Evolutionary conservation across 1,140 invertebrate genomes (phyloP).

Genomic region (Pachyrhynchus sulphureomaculatus): DNA sequence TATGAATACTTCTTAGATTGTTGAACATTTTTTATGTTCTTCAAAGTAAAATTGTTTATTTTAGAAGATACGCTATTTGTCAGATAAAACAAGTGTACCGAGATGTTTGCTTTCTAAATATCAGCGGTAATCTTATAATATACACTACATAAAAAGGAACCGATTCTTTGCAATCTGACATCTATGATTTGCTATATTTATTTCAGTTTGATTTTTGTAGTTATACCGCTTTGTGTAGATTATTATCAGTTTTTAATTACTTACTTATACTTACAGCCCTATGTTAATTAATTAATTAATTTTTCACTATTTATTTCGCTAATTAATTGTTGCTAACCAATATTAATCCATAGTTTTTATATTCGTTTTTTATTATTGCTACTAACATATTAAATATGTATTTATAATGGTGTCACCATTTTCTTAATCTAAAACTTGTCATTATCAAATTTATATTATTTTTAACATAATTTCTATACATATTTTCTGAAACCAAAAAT

Average conservation of each 20-base stretch:
- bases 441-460: too few species aligned
- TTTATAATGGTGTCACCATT: too few species aligned
- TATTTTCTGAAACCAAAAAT: too few species aligned
- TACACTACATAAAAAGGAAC: constrained; percentile 10
- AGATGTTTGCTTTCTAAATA: not conserved
- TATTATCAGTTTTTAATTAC: constrained; percentile 2
- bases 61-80: not conserved
- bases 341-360: constrained; percentile 11
- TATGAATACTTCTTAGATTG: too few species aligned
- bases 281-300: constrained; percentile 5
- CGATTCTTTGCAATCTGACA: constrained; percentile 34
- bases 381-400: constrained; percentile 4
- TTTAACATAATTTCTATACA: too few species aligned
- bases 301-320: constrained; percentile 15
- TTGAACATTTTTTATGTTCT: not conserved
- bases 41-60: constrained; percentile 1
- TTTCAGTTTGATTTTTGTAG: constrained; percentile 17
- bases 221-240: constrained; percentile 13
- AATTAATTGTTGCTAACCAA: constrained; percentile 4
- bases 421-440: too few species aligned
- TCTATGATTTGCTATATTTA: constrained; percentile 19
- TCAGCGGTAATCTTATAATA: not conserved
- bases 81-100: constrained; percentile 7
- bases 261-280: constrained; percentile 7
- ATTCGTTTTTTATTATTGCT: constrained; percentile 6